phyloP scores from a whole-genome alignment of 2,888 invertebrate species.

The Bugulina stolonifera region DNA sequence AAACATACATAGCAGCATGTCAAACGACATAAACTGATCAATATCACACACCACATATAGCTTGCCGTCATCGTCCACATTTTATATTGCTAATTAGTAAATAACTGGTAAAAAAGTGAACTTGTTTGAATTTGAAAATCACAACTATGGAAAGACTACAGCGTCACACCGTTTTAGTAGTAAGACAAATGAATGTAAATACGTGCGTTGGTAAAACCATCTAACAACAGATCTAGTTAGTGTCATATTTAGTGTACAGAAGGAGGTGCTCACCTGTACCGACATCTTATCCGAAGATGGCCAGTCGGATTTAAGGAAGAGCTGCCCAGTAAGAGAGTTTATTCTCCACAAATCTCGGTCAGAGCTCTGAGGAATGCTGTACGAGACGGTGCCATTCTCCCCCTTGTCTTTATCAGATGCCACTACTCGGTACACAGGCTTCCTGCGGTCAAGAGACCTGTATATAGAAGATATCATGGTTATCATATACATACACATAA shows the following conservation, averaged over 20 bases:
- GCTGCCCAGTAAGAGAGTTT: conserved; percentile 8
- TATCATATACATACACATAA: not conserved
- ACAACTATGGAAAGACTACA: no score
- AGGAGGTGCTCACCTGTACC: conserved; percentile 1
- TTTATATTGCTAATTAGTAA: no score
- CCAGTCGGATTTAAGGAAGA: conserved; percentile 5
- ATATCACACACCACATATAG: no score
- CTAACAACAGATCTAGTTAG: no score
- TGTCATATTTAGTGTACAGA: no score
- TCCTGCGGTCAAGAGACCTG: not conserved
- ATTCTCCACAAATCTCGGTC: conserved; percentile 3
- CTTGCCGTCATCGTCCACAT: no score
- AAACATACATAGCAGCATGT: not conserved
- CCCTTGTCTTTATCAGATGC: conserved; percentile 19
- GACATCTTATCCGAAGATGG: not conserved
- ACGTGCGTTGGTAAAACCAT: no score
- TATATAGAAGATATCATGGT: not conserved
- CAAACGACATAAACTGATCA: no score
- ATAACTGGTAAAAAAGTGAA: no score
- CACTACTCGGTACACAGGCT: conserved; percentile 15
- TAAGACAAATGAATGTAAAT: no score
- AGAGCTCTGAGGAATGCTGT: conserved; percentile 14
- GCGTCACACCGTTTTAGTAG: no score
- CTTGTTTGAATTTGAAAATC: no score
- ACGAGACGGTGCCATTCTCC: conserved; percentile 25